These are phyloP conservation scores for Eilema caniola DNA, from an alignment of 2,888 invertebrate genomes.

Conservation along the genomic window DNA sequence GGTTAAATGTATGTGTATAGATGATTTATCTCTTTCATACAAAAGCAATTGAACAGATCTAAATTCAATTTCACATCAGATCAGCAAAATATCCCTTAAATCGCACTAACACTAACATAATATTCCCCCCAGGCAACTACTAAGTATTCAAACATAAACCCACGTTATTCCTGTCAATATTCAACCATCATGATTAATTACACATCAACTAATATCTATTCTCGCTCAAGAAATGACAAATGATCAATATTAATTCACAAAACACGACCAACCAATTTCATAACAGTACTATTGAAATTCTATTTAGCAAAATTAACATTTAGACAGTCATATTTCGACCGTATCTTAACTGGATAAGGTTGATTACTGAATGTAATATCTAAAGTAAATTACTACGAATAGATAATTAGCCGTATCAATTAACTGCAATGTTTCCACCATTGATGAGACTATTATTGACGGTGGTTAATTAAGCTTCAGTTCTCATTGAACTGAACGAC, in stretches of 20 bases:
- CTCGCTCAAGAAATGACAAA: neutral
- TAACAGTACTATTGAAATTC: neutral
- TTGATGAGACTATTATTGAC: conserved; percentile 37
- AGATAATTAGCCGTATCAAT: conserved; percentile 34
- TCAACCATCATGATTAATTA: conserved; percentile 37
- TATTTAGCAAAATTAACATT: neutral
- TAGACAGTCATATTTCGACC: neutral
- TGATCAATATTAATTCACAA: neutral
- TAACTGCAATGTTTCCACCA: conserved; percentile 28
- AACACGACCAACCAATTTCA: neutral
- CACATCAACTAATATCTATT: conserved; percentile 20
- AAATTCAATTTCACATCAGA: no score
- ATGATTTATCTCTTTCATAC: no score
- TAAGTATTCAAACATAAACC: neutral
- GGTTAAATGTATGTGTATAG: no score
- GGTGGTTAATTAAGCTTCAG: conserved; percentile 20
- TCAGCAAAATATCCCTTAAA: no score
- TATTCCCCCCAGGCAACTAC: neutral
- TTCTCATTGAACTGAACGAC: neutral
- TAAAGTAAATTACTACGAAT: conserved; percentile 18
- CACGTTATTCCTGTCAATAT: conserved; percentile 23
- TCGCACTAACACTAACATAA: no score
- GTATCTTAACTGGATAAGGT: neutral
- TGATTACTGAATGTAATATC: conserved; percentile 6
- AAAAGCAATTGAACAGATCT: no score